Evolutionary conservation across 2,797 vertebrate species (phyloP).

Genomic region (Helicolenus hilgendorfi): DNA sequence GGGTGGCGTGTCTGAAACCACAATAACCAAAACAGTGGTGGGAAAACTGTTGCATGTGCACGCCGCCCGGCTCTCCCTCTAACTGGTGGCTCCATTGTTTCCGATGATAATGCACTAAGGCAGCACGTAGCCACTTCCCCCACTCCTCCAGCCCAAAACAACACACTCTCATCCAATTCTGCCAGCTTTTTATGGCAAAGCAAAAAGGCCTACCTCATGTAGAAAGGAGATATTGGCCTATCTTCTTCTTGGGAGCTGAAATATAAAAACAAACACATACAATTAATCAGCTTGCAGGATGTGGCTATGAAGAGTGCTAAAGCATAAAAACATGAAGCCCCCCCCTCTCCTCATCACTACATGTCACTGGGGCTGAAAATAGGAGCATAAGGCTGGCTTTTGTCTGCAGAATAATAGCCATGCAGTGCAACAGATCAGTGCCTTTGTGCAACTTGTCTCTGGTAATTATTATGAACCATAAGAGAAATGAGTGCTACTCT

Average conservation of each 20-base stretch:
- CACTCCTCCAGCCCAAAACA: constrained; percentile 66
- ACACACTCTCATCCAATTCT: constrained; percentile 31
- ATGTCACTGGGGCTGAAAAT: constrained; percentile 64
- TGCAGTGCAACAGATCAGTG: constrained; percentile 69
- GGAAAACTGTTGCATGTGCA: constrained; percentile 67
- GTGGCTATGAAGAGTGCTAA: constrained; percentile 5
- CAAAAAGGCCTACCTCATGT: constrained; percentile 91
- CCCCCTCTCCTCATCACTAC: constrained; percentile 1
- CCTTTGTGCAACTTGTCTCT: constrained; percentile 82
- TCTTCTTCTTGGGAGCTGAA: constrained; percentile 94
- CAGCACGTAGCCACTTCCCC: constrained; percentile 47
- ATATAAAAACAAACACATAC: constrained; percentile 66
- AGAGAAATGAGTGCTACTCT: constrained; percentile 55
- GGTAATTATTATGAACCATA: constrained; percentile 79
- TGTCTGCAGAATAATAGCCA: constrained; percentile 85
- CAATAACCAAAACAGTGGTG: constrained; percentile 28
- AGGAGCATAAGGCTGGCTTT: constrained; percentile 74
- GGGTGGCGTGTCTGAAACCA: constrained; percentile 16
- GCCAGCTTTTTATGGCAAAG: background rate
- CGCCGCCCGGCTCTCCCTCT: constrained; percentile 27
- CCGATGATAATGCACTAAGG: constrained; percentile 57
- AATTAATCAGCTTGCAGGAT: constrained; percentile 39
- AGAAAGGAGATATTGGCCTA: constrained; percentile 95
- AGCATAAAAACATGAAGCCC: constrained; percentile 45
- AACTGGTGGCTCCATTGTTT: constrained; percentile 70